Evolutionary conservation across 2,797 vertebrate genomes (phyloP).

Genomic region (Euphonia xanthogaster): DNA sequence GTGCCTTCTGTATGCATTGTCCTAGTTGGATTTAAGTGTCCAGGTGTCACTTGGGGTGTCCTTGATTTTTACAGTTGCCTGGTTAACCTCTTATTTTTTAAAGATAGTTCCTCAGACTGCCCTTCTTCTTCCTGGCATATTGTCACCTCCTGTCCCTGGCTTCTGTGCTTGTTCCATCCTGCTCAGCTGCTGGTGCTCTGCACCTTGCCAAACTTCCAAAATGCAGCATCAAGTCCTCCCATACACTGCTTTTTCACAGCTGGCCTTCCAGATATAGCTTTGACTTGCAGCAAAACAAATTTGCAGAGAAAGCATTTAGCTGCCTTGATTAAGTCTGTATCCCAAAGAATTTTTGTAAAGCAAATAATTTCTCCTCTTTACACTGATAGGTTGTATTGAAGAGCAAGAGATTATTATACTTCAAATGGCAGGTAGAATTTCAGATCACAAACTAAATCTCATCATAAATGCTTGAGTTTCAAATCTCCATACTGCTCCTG

Average conservation of each 20-base stretch:
- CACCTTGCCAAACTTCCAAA: neutral
- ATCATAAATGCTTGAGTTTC: neutral
- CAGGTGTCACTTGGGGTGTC: neutral
- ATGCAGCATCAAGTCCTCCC: neutral
- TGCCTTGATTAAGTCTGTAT: neutral
- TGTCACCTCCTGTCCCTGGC: neutral
- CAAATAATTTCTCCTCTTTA: neutral
- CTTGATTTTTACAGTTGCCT: neutral
- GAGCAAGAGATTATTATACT: neutral
- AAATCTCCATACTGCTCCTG: neutral
- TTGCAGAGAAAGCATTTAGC: neutral
- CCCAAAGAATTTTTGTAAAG: neutral
- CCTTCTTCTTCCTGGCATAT: neutral
- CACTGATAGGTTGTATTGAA: neutral
- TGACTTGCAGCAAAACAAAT: neutral
- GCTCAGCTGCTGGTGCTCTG: neutral
- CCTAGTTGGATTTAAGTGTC: neutral
- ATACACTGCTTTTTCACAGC: neutral
- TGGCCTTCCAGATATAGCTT: neutral
- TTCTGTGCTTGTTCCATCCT: neutral
- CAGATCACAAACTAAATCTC: neutral
- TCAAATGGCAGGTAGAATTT: neutral
- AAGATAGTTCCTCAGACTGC: neutral
- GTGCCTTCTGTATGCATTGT: accelerated
- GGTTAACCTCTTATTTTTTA: neutral